Percentiles rank a stretch among this genome's conserved stretches.
phyloP scores from a whole-genome alignment of 2,113 vertebrate species.

The Motacilla alba region DNA sequence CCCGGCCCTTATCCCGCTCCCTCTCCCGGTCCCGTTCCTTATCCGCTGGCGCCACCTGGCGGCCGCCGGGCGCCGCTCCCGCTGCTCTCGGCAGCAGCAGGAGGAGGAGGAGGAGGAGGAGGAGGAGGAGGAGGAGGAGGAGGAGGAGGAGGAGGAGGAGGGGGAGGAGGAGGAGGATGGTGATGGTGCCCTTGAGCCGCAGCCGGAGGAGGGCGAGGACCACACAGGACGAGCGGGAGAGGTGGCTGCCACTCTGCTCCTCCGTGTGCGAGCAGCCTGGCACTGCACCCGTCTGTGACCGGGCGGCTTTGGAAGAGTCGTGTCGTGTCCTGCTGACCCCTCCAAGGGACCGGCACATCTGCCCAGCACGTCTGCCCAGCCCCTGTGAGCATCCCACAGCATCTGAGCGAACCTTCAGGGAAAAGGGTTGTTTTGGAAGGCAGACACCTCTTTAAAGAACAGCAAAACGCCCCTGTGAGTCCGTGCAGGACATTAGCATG shows the following conservation, averaged over 20 bases:
- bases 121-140: neutral
- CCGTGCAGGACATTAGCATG: neutral
- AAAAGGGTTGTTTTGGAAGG: neutral
- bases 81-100: neutral
- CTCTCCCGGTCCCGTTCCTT: neutral
- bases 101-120: neutral
- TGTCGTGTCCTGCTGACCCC: accelerated
- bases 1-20: neutral
- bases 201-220: neutral
- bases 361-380: neutral
- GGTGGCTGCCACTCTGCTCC: accelerated
- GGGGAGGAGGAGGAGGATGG: neutral
- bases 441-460: neutral
- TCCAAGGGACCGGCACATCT: accelerated
- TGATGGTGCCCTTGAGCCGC: neutral
- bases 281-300: accelerated
- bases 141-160: neutral
- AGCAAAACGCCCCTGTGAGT: accelerated
- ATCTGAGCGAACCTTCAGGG: neutral
- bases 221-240: neutral
- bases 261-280: neutral
- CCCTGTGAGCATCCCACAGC: accelerated
- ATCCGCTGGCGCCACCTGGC: constrained; percentile 35
- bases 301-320: accelerated
- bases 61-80: neutral